Base-by-base conservation (phyloP, 2,888 invertebrate genomes). In the Drosophila nr. fundita region DNA sequence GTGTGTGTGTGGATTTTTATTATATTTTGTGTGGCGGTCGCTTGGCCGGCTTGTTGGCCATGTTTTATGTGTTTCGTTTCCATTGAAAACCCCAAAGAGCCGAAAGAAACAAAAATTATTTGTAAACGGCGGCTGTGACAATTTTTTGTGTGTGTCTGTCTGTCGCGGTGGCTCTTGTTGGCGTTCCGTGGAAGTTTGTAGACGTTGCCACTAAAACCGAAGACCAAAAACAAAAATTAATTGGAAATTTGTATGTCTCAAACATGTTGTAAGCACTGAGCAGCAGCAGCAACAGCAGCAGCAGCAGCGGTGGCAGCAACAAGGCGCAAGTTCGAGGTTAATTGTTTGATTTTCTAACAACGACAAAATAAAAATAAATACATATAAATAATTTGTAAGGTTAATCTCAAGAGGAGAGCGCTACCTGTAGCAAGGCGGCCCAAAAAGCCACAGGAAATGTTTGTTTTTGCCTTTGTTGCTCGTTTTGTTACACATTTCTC, bases 161-260 rank as follows among this genome's bases (percentile, higher is more conserved):
- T 58, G 49, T 64, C 52, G 57, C 52, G 59, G 68, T 70, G 61
- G 38, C 68, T 73, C 55, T 76, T 58, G 68, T 65, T 81, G 74
- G 72, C 73, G 74, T 89, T 87, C 83, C 86, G 32, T 78, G 79
- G 88, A 84, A 89, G 74, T 83, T 82, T 74, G 69, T 62, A 63
- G 70, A 69, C 82, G 65, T 61, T 59, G 77, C 68, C 68, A 80
- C 77, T 79, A 80, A 79, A 82, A 73, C 72, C 68, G 57, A 73
- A 81, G 68, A 74, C 76, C 79, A 74, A 76, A 76, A 78, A 71
- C 62, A 73, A 82, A 89, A 87, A 89, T 87, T 87, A 87, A 86
- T 89, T 87, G 87, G 86, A 89, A 89, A 89, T 87, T 87, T 89
- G 86, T 89, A 89, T 89, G 84, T 77, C 84, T 82, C 87, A 84